Evolutionary conservation across 1,140 invertebrate species (phyloP), one percentile per base, ranked within the genome.

Genomic region (Drosophila oshimai): DNA sequence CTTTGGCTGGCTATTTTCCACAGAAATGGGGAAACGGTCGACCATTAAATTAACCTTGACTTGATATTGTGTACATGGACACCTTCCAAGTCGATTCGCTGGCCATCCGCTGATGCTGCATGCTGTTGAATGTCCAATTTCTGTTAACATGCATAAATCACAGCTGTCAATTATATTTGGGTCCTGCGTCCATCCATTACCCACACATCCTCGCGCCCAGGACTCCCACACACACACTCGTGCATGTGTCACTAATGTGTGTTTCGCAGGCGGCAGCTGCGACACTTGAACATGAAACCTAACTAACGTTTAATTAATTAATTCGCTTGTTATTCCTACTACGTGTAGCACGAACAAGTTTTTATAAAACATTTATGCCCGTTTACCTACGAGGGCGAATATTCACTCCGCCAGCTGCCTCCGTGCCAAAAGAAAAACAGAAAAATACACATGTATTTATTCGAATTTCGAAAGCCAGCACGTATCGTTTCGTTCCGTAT

Each of bases 261-360:
- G 60, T 49, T 75, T 72, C 36, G 53, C 49, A 83, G 58, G 77
- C 53, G 73, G 78, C 77, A 80, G 77, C 77, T 81, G 77, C 74
- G 73, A 77, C 79, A 79, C 80, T 79, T 41, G 36, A 55, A 34
- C 80, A 58, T 34, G 49, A 7, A 51, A 58, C 45, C 46, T 36
- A 51, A 74, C 58, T 61, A 75, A 55, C 80, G 45, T 75, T 86
- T 84, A 79, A 84, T 84, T 84, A 84, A 84, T 84, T 86, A 86
- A 84, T 84, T 79, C 83, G 55, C 71, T 75, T 62, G 74, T 79
- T 86, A 65, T 78, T 72, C 64, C 47, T 36, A 36, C 39, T 49
- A 69, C 68, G 70, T 86, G 80, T 22, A 15, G 54, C 49, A 75
- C 57, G 57, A 42, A 55, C 69, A 61, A 55, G 41, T 55, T 62